phyloP scores from a whole-genome alignment of 2,113 vertebrate species.

The Callipepla squamata region DNA sequence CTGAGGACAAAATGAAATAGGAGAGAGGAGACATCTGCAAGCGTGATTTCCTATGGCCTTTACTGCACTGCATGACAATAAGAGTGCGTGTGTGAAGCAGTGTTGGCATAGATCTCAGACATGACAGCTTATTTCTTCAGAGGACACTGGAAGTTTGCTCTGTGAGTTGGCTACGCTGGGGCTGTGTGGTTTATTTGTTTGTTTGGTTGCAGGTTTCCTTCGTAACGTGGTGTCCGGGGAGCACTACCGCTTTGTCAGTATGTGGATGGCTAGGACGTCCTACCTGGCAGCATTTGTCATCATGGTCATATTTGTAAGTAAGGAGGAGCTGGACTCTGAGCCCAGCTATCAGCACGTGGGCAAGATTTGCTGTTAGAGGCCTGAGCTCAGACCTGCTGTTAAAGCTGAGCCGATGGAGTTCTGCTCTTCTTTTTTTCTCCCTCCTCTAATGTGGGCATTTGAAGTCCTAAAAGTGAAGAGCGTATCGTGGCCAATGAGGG shows the following conservation, averaged over 20 bases:
- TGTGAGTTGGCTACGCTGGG: background rate
- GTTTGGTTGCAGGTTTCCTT: conserved; percentile 85
- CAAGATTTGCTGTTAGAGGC: background rate
- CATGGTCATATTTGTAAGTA: conserved; percentile 98
- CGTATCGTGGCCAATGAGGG: background rate
- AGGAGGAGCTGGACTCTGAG: background rate
- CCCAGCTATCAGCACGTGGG: accelerated
- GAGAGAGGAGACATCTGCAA: conserved; percentile 3
- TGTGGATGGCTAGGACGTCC: conserved; percentile 98
- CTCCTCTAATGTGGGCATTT: background rate
- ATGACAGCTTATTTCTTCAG: background rate
- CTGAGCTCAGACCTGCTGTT: background rate
- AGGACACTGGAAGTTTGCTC: background rate
- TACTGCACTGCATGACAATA: background rate
- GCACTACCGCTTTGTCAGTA: conserved; percentile 98
- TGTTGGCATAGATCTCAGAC: background rate
- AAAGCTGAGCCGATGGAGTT: background rate
- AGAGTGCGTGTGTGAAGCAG: background rate
- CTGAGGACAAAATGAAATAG: conserved; percentile 17
- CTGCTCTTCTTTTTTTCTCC: background rate
- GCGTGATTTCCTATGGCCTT: background rate
- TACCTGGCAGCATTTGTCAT: conserved; percentile 97
- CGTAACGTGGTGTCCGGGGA: conserved; percentile 97
- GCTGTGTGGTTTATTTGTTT: background rate
- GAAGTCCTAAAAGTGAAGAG: background rate